These are phyloP conservation scores for Troides aeacus DNA, from an alignment of 2,888 invertebrate genomes.

Conservation along the genomic window DNA sequence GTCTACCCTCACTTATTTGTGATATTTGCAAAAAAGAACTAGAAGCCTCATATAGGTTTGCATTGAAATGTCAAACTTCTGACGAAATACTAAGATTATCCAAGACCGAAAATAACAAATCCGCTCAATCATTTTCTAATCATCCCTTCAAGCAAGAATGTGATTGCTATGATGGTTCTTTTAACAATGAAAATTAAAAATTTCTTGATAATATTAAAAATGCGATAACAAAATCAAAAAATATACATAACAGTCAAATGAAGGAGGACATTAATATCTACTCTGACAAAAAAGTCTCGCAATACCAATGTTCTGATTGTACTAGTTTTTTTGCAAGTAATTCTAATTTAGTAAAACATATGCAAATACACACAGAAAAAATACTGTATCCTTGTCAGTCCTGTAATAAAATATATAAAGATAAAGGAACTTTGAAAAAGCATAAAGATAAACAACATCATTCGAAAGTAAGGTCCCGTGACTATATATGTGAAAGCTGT, in stretches of 20 bases:
- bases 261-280: conserved; percentile 38
- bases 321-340: conserved; percentile 47
- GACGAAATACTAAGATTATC: conserved; percentile 50
- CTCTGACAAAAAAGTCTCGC: conserved; percentile 12
- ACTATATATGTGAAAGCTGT: conserved; percentile 64
- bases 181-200: conserved; percentile 33
- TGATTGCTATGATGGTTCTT: conserved; percentile 27
- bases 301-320: conserved; percentile 50
- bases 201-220: conserved; percentile 25
- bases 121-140: conserved; percentile 35
- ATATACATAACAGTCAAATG: conserved; percentile 22
- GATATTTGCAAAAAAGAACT: conserved; percentile 49
- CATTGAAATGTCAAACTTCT: conserved; percentile 55
- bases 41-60: conserved; percentile 49
- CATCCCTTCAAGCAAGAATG: conserved; percentile 49
- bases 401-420: conserved; percentile 62
- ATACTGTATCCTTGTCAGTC: conserved; percentile 51
- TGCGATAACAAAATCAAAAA: background rate
- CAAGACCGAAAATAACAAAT: conserved; percentile 15
- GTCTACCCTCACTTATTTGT: conserved; percentile 61
- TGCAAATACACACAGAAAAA: conserved; percentile 57
- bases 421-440: conserved; percentile 52
- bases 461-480: conserved; percentile 43
- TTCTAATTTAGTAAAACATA: conserved; percentile 52
- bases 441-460: conserved; percentile 56